Base-by-base conservation (phyloP, 2,797 vertebrate genomes). In the Cynopterus sphinx region DNA sequence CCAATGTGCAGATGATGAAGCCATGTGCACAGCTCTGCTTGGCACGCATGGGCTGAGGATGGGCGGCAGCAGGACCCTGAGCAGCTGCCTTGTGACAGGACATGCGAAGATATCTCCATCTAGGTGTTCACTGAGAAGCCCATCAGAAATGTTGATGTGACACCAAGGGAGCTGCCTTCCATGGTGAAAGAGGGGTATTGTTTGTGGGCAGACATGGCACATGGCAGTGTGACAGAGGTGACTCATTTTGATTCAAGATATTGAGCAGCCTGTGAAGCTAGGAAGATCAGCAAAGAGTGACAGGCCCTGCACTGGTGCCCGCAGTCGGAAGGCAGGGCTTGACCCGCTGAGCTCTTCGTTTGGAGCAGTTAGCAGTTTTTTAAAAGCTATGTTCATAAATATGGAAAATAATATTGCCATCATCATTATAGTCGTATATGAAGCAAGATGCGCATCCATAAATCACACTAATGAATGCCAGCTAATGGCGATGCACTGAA, bases 401-500 rank as follows among this genome's bases (percentile, higher is more conserved):
- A 86, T 71, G 71, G 70, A 82, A 90, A 86, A 77, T 81, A 90
- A 83, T 51, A 87, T 81, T 78, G 36, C 73, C 81, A 95, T 53
- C 49, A 83, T 90, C 53, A 41, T 93, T 95, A 94, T 94, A 87
- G 57, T 96, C 90, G 63, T 88, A 83, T 70, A 57, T n/a, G 89
- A 92, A 94, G 91, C 75, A 79, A 78, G 77, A n/a, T 43, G 17
- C 43, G 41, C 43, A 59, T 36, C 51, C 70, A 74, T 87, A 92
- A 96, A 87, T 96, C 92, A 95, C 53, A n/a, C 83, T 95, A 91
- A 97, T 87, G 91, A 91, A 84, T 41, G 28, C 41, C 36, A 19
- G 74, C 79, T 96, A 91, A 89, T 84, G 89, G 86, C 15, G 33
- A 86, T 75, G n/a, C 0, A 1, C 92, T 26, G 3, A 77, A 13